Base-by-base conservation (phyloP, 2,888 invertebrate species). In the Griposia aprilina region DNA sequence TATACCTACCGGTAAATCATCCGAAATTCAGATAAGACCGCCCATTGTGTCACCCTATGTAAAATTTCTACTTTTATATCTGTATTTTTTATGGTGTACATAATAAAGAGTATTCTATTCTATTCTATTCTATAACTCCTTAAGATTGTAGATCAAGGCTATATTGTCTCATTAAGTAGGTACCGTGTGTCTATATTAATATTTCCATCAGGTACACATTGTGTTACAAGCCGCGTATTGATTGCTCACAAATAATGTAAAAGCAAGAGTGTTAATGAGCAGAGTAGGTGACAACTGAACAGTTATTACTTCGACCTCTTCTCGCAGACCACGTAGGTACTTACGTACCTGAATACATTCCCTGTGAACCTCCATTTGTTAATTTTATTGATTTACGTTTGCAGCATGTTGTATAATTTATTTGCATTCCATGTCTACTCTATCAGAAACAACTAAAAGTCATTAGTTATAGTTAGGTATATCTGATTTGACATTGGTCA, bases 261-360 rank as follows among this genome's bases (percentile, higher is more conserved):
- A 57, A 70, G 48, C 48, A 67, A 70, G 15, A 71, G 84, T 74
- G 62, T 23, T 63, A 30, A 68, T 55, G 36, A 83, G 50, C 20
- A 13, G 50, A 63, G 30, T 13, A 48, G 17, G 55, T 30, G 66
- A 57, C 5, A 5, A 50, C 30, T 41, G 52, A 30, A n/a, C 48
- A 45, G 36, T 67, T 75, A 59, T 72, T 30, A 82, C 55, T 82
- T 65, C 60, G 77, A 62, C 62, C 70, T 70, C 60, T 60, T 55
- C 52, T 52, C 23, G 1, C 68, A 26, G 52, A 66, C 59, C 68
- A 69, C 72, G 82, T 68, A 63, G 10, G 10, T 26, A 77, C n/a
- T 45, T 36, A 36, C 11, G 26, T 45, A 62, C 41, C 60, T 45
- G 17, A 48, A 23, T 78, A 17, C 7, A 36, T 50, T 60, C n/a